Evolutionary conservation across 2,888 invertebrate genomes (phyloP), one percentile per base, ranked within the genome.

Genomic region (Drosophila robusta): DNA sequence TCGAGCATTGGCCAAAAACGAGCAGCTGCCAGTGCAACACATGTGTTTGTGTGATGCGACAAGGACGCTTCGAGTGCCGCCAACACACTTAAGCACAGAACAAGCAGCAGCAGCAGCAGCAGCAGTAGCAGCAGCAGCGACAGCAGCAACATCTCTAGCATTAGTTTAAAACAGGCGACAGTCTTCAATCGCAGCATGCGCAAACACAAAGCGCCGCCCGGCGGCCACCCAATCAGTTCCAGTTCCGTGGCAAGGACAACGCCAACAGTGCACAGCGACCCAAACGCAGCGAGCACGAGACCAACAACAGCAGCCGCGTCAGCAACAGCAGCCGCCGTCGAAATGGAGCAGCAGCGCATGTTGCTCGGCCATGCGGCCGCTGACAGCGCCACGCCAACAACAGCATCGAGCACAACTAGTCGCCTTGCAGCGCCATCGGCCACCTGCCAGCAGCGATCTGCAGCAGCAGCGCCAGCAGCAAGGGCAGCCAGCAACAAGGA

Each of bases 51-150:
- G 72, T 86, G 85, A 84, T 84, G 85, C 80, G 73, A 69, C 87
- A 86, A 89, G 85, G 89, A 86, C 87, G 78, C 87, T 83, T 75
- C 68, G 76, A 87, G 80, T 86, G 81, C 80, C 86, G 69, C 69
- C 80, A 68, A 76, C 83, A 80, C 65, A 76, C 76, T 72, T 73
- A 63, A 82, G 62, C 56, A 47, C 61, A 78, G 41, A 18, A 41
- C 29, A n/a, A 51, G 51, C 60, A 57, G 56, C 46, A 70, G 46
- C 45, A 66, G 24, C 42, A 44, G 44, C 47, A 54, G 42, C 46
- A 46, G n/a, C 47, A 54, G 42, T 44, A 46, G n/a, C 39, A 62
- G 41, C 54, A 38, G 16, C 39, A 60, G 22, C 22, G 4, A 22
- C 54, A 38, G n/a, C 41, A 62, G 41, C 61, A 77, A 44, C 46